Percentiles rank a stretch among this genome's conserved stretches.
These are phyloP conservation scores for Neomonachus schauinslandi DNA, from an alignment of 2,113 vertebrate genomes.

Conservation along the genomic window DNA sequence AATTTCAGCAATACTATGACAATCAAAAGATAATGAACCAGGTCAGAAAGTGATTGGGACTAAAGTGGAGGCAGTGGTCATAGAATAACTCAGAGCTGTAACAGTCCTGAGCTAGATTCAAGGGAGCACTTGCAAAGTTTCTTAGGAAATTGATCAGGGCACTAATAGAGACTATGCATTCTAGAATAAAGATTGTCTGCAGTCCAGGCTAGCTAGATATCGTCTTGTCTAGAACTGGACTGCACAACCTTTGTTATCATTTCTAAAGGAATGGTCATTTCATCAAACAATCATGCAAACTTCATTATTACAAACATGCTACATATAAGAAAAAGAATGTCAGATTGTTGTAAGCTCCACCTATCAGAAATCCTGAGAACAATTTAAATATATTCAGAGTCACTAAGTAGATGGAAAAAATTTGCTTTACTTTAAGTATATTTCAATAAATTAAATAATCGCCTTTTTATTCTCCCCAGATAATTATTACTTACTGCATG, in stretches of 20 bases:
- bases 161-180: not conserved
- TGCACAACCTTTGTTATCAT: not conserved
- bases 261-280: not conserved
- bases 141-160: not conserved
- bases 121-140: not conserved
- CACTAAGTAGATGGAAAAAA: not conserved
- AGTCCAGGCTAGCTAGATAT: not conserved
- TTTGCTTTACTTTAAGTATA: not conserved
- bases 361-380: not conserved
- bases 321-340: not conserved
- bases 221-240: not conserved
- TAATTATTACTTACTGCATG: not conserved
- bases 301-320: not conserved
- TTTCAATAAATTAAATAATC: conserved; percentile 14
- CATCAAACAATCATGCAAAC: not conserved
- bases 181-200: not conserved
- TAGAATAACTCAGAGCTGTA: not conserved
- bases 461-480: not conserved
- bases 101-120: not conserved
- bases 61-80: not conserved
- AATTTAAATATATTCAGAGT: conserved; percentile 33
- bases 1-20: not conserved
- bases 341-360: not conserved
- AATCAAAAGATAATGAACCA: not conserved
- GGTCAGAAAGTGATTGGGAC: not conserved